A percentile compares a stretch with the other conserved stretches of the same genome.
These are phyloP conservation scores for Leptopilina clavipes DNA, from an alignment of 1,140 invertebrate species.

Conservation along the genomic window DNA sequence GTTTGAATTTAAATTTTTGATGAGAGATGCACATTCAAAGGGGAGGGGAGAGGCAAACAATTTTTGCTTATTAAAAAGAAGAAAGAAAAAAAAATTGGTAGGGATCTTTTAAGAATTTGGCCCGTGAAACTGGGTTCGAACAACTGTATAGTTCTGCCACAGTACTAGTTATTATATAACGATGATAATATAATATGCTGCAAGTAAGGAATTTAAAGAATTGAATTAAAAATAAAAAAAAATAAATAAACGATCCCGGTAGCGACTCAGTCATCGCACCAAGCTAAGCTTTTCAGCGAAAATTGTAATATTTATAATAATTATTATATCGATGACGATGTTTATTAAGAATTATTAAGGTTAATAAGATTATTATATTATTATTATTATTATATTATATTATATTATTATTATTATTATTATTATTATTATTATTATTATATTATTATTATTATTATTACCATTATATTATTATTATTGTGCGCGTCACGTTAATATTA, in stretches of 20 bases:
- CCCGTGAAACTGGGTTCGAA: constrained; percentile 61
- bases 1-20: too few relatives aligned
- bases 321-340: constrained; percentile 69
- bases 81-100: constrained; percentile 51
- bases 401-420: constrained; percentile 65
- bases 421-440: constrained; percentile 62
- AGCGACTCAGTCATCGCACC: constrained; percentile 64
- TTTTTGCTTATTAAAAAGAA: constrained; percentile 38
- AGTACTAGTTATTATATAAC: constrained; percentile 70
- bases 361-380: constrained; percentile 55
- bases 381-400: constrained; percentile 51
- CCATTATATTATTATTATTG: constrained; percentile 64
- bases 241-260: constrained; percentile 59
- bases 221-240: constrained; percentile 52
- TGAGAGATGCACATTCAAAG: too few relatives aligned
- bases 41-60: too few relatives aligned
- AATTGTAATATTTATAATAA: constrained; percentile 71
- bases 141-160: constrained; percentile 69
- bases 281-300: constrained; percentile 61
- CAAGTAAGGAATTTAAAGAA: constrained; percentile 58
- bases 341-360: constrained; percentile 69
- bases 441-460: constrained; percentile 68
- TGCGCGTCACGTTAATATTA: constrained; percentile 75
- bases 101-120: constrained; percentile 54
- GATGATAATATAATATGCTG: constrained; percentile 69